Conservation (phyloP, 1,140 invertebrate species). For the Maniola jurtina region DNA sequence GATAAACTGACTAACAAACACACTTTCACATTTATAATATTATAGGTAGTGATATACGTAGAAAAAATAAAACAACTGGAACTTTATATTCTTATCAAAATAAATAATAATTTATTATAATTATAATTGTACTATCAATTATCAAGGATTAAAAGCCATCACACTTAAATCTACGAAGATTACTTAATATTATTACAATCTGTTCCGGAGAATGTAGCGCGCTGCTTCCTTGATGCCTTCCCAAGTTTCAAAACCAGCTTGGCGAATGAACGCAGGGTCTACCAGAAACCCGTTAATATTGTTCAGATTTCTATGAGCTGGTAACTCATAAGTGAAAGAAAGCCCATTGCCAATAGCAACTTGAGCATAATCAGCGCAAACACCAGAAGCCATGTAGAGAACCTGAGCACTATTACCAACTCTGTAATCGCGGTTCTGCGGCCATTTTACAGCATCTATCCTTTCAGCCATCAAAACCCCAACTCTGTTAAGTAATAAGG, state of each 20-base stretch:
- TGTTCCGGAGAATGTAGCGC: slow-evolving; percentile 4
- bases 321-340: slow-evolving; percentile 84
- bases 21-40: too few relatives aligned
- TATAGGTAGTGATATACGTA: too few relatives aligned
- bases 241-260: slow-evolving; percentile 57
- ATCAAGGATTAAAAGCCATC: neutral
- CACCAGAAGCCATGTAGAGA: slow-evolving; percentile 41
- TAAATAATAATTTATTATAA: too few relatives aligned
- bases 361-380: slow-evolving; percentile 44
- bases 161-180: neutral
- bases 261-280: slow-evolving; percentile 52
- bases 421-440: slow-evolving; percentile 12
- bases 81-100: too few relatives aligned
- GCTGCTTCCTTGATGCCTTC: slow-evolving; percentile 50
- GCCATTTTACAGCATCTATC: slow-evolving; percentile 47
- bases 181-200: too few relatives aligned
- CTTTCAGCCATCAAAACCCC: slow-evolving; percentile 58
- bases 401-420: slow-evolving; percentile 19
- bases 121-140: neutral
- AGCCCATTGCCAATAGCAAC: slow-evolving; percentile 78
- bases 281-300: slow-evolving; percentile 49
- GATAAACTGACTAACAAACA: too few relatives aligned
- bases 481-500: slow-evolving; percentile 51
- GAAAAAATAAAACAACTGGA: too few relatives aligned
- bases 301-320: slow-evolving; percentile 81